phyloP scores from a whole-genome alignment of 1,140 invertebrate genomes.

The Tetranychus cinnabarinus region DNA sequence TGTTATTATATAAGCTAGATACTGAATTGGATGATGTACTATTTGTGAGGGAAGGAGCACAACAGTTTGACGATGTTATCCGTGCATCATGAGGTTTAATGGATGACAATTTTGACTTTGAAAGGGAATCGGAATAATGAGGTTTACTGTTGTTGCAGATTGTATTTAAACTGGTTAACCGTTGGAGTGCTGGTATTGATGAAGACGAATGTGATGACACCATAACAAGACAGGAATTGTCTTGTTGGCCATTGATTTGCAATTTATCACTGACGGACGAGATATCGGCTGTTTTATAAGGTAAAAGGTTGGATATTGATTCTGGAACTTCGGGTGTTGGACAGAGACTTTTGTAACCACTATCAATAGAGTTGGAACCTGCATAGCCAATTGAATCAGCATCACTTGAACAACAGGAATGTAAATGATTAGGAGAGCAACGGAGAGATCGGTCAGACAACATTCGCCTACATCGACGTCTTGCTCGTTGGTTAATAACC shows the following conservation, averaged over 20 bases:
- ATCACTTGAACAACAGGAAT: conserved; percentile 13
- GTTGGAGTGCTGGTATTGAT: not conserved
- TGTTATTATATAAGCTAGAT: not conserved
- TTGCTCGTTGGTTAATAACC: conserved; percentile 9
- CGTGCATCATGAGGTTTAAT: not conserved
- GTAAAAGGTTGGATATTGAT: conserved; percentile 2
- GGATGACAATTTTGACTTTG: too few species aligned
- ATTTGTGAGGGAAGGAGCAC: not conserved
- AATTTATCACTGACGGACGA: conserved; percentile 2
- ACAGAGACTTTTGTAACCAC: conserved; percentile 23
- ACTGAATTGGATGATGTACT: not conserved
- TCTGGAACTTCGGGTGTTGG: conserved; percentile 22
- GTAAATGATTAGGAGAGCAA: not conserved
- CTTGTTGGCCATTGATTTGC: not conserved
- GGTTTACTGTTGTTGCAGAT: not conserved
- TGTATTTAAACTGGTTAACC: not conserved
- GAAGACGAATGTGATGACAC: conserved; percentile 3
- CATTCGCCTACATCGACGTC: conserved; percentile 4
- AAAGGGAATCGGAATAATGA: too few species aligned
- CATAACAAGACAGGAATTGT: too few species aligned
- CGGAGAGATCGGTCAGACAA: not conserved
- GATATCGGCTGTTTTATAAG: not conserved
- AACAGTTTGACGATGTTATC: not conserved
- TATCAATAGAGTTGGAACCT: conserved; percentile 22
- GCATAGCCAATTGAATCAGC: conserved; percentile 21